A percentile compares a stretch with the other conserved stretches of the same genome.
phyloP scores from a whole-genome alignment of 2,888 invertebrate genomes.

The Lissocephala sabroskyi region DNA sequence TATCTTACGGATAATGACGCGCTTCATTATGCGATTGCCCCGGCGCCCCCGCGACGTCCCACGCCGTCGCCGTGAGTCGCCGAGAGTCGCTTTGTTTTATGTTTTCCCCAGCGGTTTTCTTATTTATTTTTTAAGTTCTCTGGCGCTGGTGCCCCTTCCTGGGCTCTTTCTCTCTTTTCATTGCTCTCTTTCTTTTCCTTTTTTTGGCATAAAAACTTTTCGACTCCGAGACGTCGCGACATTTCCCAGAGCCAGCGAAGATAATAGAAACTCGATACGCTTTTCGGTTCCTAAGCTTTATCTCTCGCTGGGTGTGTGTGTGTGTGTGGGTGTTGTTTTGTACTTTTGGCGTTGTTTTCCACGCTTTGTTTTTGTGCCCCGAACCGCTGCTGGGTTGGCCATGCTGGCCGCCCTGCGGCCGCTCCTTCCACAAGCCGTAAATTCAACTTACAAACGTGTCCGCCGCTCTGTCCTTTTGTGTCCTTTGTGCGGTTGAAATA shows the following conservation, averaged over 20 bases:
- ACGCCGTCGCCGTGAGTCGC: background rate
- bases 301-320: slow-evolving; percentile 41
- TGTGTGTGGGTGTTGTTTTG: slow-evolving; percentile 30
- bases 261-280: slow-evolving; percentile 66
- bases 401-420: slow-evolving; percentile 22
- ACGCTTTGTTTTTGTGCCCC: slow-evolving; percentile 8
- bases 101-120: slow-evolving; percentile 15
- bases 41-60: slow-evolving; percentile 7
- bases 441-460: slow-evolving; percentile 43
- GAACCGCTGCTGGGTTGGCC: too few species aligned
- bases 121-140: slow-evolving; percentile 16
- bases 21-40: slow-evolving; percentile 56
- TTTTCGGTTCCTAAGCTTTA: slow-evolving; percentile 63
- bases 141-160: background rate
- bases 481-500: slow-evolving; percentile 59
- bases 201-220: slow-evolving; percentile 53
- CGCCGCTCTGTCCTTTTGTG: slow-evolving; percentile 1
- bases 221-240: slow-evolving; percentile 66
- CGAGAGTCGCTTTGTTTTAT: slow-evolving; percentile 35
- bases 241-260: slow-evolving; percentile 48
- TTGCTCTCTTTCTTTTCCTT: slow-evolving; percentile 32
- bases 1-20: slow-evolving; percentile 63
- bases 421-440: slow-evolving; percentile 55
- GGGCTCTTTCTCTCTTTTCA: background rate
- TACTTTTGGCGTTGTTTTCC: slow-evolving; percentile 48